A percentile compares a stretch with the other conserved stretches of the same genome.
phyloP scores from a whole-genome alignment of 2,797 vertebrate species.

The Alcedo atthis region DNA sequence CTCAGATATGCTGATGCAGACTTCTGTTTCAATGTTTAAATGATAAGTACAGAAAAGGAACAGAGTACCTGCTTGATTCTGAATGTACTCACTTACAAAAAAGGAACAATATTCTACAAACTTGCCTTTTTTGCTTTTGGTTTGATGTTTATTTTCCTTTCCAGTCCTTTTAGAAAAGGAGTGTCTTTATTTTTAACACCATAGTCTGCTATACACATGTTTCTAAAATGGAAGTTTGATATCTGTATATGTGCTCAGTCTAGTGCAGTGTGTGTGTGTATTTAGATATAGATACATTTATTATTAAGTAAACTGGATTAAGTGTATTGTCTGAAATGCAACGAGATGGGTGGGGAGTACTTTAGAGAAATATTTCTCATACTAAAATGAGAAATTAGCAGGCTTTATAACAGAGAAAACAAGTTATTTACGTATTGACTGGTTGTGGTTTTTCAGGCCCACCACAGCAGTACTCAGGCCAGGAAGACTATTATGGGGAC shows the following conservation, averaged over 20 bases:
- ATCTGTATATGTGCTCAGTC: background rate
- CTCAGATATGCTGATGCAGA: constrained; percentile 2
- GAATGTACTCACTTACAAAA: background rate
- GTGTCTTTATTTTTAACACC: constrained; percentile 5
- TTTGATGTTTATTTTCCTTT: background rate
- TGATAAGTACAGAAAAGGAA: background rate
- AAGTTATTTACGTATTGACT: constrained; percentile 78
- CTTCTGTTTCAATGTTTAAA: background rate
- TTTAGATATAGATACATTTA: background rate
- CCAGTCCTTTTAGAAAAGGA: background rate
- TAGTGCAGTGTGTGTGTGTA: background rate
- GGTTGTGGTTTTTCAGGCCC: constrained; percentile 94
- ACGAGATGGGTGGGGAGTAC: constrained; percentile 58
- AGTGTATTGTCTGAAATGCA: constrained; percentile 60
- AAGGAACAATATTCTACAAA: background rate
- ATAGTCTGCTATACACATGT: background rate
- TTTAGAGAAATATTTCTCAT: constrained; percentile 64
- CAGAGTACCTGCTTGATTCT: constrained; percentile 16
- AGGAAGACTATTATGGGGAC: constrained; percentile 99
- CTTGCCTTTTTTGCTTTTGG: background rate
- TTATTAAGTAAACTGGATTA: constrained; percentile 14
- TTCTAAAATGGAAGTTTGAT: constrained; percentile 20
- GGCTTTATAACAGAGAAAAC: constrained; percentile 68
- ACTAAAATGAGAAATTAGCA: constrained; percentile 63
- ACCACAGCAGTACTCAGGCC: constrained; percentile 99